Conservation (phyloP, 2,113 vertebrate genomes). For the Nestor notabilis region DNA sequence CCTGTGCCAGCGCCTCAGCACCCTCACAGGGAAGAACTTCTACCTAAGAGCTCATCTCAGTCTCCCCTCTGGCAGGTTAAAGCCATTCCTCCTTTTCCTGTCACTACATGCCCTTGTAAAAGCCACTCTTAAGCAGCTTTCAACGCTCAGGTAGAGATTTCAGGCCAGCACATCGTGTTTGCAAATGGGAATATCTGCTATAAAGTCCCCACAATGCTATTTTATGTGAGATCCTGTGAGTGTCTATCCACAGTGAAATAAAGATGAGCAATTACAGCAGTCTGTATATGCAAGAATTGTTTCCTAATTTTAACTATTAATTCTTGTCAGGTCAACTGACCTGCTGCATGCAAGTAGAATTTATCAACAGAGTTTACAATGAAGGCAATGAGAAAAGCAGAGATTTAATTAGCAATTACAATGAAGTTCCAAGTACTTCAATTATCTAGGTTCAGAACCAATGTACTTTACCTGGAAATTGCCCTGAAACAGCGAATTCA, state of each 20-base stretch:
- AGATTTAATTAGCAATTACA: slow-evolving; percentile 3
- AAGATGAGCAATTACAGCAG: not conserved
- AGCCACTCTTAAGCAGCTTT: not conserved
- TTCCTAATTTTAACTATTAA: not conserved
- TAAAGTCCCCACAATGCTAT: not conserved
- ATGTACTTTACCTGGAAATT: slow-evolving; percentile 51
- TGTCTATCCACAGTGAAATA: not conserved
- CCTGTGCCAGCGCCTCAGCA: not conserved
- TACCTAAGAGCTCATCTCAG: not conserved
- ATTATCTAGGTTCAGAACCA: slow-evolving; percentile 25
- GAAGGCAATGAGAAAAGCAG: slow-evolving; percentile 6
- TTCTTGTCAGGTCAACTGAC: not conserved
- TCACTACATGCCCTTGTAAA: not conserved
- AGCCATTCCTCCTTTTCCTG: not conserved
- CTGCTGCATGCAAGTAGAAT: not conserved
- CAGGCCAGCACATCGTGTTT: not conserved
- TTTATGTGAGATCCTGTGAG: not conserved
- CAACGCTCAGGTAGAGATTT: not conserved
- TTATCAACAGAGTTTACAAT: not conserved
- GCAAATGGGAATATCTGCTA: not conserved
- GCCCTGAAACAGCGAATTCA: slow-evolving; percentile 71
- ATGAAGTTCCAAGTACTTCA: slow-evolving; percentile 15
- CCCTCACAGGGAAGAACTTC: not conserved
- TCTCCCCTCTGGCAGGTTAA: not conserved
- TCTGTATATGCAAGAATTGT: not conserved